Base-by-base conservation (phyloP, 53 echinoderm and acorn worm species). In the Antedon mediterranea region DNA sequence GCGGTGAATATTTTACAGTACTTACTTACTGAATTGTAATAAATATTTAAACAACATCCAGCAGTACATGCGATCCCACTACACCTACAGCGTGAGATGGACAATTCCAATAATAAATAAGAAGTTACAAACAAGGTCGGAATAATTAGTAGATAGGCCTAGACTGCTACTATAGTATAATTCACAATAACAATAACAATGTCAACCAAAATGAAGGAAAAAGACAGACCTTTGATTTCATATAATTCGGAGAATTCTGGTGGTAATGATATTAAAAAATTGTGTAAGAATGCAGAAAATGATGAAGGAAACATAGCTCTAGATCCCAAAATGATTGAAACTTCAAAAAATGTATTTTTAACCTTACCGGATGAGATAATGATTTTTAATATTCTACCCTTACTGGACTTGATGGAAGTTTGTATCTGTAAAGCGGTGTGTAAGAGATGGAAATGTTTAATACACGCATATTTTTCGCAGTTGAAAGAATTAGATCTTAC, bases 321-420 rank as follows among this genome's bases (percentile, higher is more conserved):
- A 15, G 57, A 57, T 23, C 7, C 23, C 20, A 57, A 18, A 57
- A 23, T 11, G 9, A 26, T 18, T 23, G 23, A 3, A 15, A 57
- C 14, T 57, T 1, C 23, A 26, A 57, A 23, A 15, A 57, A 76
- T 34, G 34, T 33, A 28, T 76, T 76, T 34, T 15, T 34, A 4
- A 3, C 11, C 23, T 34, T 94, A 7, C 94, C 94, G 28, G 94
- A 91, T 74, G 94, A 94, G 81, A 87, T 94, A 34, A 3, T 94
- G 26, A 4, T 94, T 33, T 89, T 83, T 75, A 85, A 89, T 71
- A 84, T 94, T 43, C 71, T 94, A 15, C 87, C 94, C 14, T 71
- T 85, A 32, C 81, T 94, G 29, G 76, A 80, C 30, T 85, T 91
- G 29, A 77, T 81, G 28, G 94, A 94, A 15, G 77, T 92, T 13